Conservation (phyloP, 2,888 invertebrate species). For the Melinaea marsaeus region DNA sequence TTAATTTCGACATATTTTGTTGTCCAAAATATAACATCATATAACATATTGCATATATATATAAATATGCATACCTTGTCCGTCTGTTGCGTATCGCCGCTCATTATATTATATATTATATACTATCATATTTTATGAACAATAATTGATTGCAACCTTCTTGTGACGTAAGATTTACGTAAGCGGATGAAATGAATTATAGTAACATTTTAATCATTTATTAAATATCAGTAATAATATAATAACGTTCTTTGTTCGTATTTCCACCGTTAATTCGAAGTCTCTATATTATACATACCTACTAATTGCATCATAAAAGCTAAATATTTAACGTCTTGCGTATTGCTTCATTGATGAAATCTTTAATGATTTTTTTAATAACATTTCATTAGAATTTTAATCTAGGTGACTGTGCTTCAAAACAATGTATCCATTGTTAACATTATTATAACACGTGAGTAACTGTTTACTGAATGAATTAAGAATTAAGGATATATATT, state of each 20-base stretch:
- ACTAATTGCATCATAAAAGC: slow-evolving; percentile 2
- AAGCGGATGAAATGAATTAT: slow-evolving; percentile 10
- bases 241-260: not conserved
- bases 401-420: not conserved
- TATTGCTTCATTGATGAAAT: slow-evolving; percentile 4
- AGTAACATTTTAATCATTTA: not conserved
- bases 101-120: not conserved
- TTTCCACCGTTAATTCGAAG: too few species aligned
- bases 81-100: not conserved
- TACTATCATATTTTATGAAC: slow-evolving; percentile 11
- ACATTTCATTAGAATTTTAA: not conserved
- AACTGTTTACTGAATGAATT: too few species aligned
- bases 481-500: not conserved
- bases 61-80: not conserved
- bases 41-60: too few species aligned
- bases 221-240: slow-evolving; percentile 1
- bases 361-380: not conserved
- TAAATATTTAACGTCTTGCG: not conserved
- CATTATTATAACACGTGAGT: not conserved
- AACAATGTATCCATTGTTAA: not conserved
- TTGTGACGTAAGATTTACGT: slow-evolving; percentile 22
- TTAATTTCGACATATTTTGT: too few species aligned
- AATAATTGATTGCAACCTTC: slow-evolving; percentile 14
- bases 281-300: too few species aligned
- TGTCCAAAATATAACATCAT: too few species aligned